phyloP scores from a whole-genome alignment of 2,888 invertebrate species.

The Dione vanillae region DNA sequence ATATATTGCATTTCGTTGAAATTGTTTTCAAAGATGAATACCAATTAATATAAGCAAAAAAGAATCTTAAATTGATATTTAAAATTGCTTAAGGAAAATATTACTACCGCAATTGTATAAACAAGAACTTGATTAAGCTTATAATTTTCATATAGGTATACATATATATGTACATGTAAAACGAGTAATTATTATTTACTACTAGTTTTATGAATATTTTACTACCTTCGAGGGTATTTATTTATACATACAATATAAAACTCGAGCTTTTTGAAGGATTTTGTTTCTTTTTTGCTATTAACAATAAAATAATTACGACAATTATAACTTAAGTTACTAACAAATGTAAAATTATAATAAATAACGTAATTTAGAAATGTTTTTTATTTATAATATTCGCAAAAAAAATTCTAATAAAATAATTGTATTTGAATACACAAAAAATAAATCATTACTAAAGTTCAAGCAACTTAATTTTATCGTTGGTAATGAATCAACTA shows the following conservation, averaged over 20 bases:
- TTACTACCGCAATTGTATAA: not conserved
- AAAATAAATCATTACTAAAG: too few relatives aligned
- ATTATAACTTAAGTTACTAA: not conserved
- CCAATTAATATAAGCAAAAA: not conserved
- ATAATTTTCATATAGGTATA: not conserved
- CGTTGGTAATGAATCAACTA: too few relatives aligned
- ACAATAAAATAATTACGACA: not conserved
- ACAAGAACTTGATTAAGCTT: slow-evolving; percentile 9
- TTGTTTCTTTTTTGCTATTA: not conserved
- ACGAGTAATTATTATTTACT: not conserved
- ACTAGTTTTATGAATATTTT: not conserved
- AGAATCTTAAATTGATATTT: not conserved
- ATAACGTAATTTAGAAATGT: too few relatives aligned
- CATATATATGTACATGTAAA: not conserved
- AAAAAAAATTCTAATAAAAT: too few relatives aligned
- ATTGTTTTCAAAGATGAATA: too few relatives aligned
- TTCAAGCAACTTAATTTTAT: too few relatives aligned
- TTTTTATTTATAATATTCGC: too few relatives aligned
- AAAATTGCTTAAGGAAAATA: slow-evolving; percentile 9
- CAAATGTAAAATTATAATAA: too few relatives aligned
- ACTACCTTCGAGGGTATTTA: not conserved
- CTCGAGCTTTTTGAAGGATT: not conserved
- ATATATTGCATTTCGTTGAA: too few relatives aligned
- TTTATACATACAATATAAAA: not conserved
- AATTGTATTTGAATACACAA: too few relatives aligned